Evolutionary conservation across 2,113 vertebrate genomes (phyloP).

Genomic region (Proteles cristata): DNA sequence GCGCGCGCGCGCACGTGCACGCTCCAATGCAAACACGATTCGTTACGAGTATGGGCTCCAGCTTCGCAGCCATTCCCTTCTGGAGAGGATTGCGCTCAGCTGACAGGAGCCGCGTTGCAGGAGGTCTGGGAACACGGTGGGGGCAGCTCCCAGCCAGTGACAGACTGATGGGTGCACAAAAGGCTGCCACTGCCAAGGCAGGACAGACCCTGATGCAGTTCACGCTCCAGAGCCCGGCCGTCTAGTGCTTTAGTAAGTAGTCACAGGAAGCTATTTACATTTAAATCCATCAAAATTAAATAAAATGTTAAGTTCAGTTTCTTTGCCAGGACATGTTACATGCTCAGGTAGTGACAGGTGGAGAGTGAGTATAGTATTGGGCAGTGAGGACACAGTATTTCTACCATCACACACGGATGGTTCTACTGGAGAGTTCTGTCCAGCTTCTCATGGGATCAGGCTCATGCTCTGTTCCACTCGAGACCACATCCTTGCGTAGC

Average conservation of each 20-base stretch:
- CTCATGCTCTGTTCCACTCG: no score
- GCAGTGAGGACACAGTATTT: neutral
- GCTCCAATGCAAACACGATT: rapidly evolving
- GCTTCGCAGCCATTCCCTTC: neutral
- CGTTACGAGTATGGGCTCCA: neutral
- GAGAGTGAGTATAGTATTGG: no score
- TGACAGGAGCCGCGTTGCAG: neutral
- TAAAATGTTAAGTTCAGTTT: neutral
- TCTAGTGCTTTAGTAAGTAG: neutral
- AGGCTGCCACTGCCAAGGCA: no score
- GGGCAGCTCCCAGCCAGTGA: neutral
- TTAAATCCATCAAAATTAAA: neutral
- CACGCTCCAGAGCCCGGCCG: no score
- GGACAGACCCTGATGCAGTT: neutral
- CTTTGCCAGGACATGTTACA: neutral
- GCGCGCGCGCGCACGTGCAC: no score
- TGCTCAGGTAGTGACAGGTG: neutral
- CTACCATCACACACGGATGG: no score
- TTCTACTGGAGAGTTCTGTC: neutral
- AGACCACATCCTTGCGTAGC: no score
- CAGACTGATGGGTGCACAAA: neutral
- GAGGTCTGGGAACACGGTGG: neutral
- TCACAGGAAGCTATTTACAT: neutral
- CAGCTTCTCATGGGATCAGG: no score
- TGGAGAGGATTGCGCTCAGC: neutral